Percentiles rank a stretch among this genome's conserved stretches.
Conservation (phyloP, 1,140 invertebrate species). For the Calycopis cecrops region DNA sequence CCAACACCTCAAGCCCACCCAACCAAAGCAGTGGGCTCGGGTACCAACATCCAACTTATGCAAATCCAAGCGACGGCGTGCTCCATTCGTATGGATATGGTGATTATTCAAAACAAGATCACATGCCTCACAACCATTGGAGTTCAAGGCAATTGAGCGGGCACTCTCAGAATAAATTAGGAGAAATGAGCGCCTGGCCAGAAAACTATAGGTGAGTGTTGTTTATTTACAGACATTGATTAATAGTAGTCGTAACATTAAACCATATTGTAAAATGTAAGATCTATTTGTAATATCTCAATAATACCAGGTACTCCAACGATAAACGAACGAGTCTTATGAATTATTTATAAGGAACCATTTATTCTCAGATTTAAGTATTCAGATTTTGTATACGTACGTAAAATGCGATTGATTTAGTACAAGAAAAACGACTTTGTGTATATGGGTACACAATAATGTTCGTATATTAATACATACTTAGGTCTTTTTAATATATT, state of each 20-base stretch:
- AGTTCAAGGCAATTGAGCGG: conserved; percentile 58
- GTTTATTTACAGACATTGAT: conserved; percentile 8
- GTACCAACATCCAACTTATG: conserved; percentile 61
- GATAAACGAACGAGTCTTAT: conserved; percentile 40
- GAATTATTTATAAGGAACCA: conserved; percentile 59
- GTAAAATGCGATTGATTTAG: not conserved
- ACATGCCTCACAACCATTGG: conserved; percentile 67
- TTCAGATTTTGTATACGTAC: not conserved
- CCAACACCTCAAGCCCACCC: conserved; percentile 49
- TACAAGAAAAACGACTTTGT: too few relatives aligned
- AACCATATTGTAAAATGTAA: conserved; percentile 20
- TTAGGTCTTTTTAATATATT: too few relatives aligned
- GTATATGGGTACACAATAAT: too few relatives aligned
- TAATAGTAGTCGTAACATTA: conserved; percentile 18
- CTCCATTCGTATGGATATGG: conserved; percentile 62
- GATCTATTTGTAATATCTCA: conserved; percentile 37
- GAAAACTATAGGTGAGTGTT: conserved; percentile 73
- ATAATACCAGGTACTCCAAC: conserved; percentile 39
- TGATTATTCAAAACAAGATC: conserved; percentile 67
- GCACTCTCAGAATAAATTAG: conserved; percentile 64
- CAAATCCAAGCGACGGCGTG: conserved; percentile 48
- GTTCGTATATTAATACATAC: too few relatives aligned
- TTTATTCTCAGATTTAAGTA: conserved; percentile 38
- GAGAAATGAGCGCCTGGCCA: conserved; percentile 68
- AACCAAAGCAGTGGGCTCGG: conserved; percentile 52